Base-by-base conservation (phyloP, 92 coral and sea anemone genomes). In the Diadumene lineata region DNA sequence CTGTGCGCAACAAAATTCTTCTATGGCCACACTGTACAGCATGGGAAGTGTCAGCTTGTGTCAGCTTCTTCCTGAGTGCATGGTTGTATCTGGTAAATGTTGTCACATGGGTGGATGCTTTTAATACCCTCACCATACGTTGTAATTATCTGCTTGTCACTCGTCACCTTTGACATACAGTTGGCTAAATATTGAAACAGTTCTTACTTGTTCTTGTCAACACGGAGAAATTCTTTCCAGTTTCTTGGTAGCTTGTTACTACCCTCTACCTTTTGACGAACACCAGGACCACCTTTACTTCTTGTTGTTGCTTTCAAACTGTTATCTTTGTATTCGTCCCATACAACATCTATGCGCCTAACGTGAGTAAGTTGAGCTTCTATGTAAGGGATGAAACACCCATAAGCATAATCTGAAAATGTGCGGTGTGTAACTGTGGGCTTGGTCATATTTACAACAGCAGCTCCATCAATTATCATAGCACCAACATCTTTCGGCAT, bases 271-370 rank as follows among this genome's bases (percentile, higher is more conserved):
- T 63, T 76, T 17, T 78, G 82, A 19, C 92, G 57, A 24, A 82
- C 74, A 31, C 92, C 85, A 2, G 69, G 31, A 17, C 87, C 87
- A 50, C 87, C 74, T 23, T 64, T 70, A 7, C 63, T 7, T 55
- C 85, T 26, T 16, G 87, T 88, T 34, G 93, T 81, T 23, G 87
- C 82, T 74, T 89, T 89, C 30, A 89, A 27, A 31, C 87, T 89
- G 55, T 72, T 38, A 1, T 50, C 65, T 9, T 66, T 26, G 61
- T 88, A 85, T 53, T 85, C 81, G 31, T 86, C 91, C 88, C 85
- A 90, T 19, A 90, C 91, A 73, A 86, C 62, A 68, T 90, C 96
- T 23, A 90, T 57, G 22, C 88, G 86, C 0, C 57, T 70, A 1
- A 79, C 85, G 56, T 72, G 79, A 28, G 34, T 30, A 34, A 90